Base-by-base conservation (phyloP, 2,797 vertebrate species). In the Nyctalus aviator region DNA sequence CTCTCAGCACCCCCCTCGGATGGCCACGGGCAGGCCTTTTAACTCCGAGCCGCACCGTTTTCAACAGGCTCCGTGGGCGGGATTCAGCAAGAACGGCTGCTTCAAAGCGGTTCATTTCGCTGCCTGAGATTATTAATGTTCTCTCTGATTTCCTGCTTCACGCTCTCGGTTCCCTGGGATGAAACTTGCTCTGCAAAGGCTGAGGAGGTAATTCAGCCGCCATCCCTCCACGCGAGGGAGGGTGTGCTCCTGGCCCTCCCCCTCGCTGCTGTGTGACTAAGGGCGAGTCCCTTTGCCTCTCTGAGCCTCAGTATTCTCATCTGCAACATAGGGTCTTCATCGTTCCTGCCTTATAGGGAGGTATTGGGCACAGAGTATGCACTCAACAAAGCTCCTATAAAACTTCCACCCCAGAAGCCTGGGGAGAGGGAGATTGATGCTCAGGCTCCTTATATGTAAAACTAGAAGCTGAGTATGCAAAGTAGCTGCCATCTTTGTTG, bases 91-190 rank as follows among this genome's bases (percentile, higher is more conserved):
- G 44, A 84, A 50, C 0, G 1, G 48, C 53, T 2, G 9, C 62
- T 75, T 64, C n/a, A 23, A 89, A 50, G 89, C 81, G 48, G 69
- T 83, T 93, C 88, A 14, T 79, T 93, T 75, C 71, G 57, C 78
- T 84, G 81, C 93, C 87, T 27, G 75, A 46, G 57, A 72, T 93
- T 37, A 94, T 88, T 84, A 88, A 82, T 27, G 75, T 78, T 90
- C 32, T 32, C 75, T 90, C 88, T 59, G 75, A 68, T 72, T 93
- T 88, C 84, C 64, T 68, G 82, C 85, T 84, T 37, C 41, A 48
- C 73, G 5, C 46, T 92, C 18, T 62, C 66, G 82, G 84, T 82
- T 90, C 91, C 84, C 62, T 32, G 37, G 76, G 50, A 27, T 87
- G 81, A 93, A 87, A 48, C 72, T 37, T 32, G 37, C 68, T 59